These are phyloP conservation scores for Stichodactyla helianthus DNA, from an alignment of 64 coral and sea anemone genomes.

Conservation along the genomic window DNA sequence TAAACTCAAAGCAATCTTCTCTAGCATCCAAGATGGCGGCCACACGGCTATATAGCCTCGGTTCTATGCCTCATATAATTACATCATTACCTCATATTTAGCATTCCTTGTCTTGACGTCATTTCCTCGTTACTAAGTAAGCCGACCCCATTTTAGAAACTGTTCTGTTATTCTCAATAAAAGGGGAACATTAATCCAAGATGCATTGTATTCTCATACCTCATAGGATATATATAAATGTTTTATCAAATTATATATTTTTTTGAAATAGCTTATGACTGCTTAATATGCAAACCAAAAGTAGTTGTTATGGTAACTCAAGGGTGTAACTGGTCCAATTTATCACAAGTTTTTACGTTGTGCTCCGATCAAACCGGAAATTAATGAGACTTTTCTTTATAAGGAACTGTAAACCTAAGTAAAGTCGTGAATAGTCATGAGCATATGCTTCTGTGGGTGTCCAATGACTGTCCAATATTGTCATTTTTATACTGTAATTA, in stretches of 20 bases:
- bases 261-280: background rate
- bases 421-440: background rate
- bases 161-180: background rate
- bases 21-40: slow-evolving; percentile 9
- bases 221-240: background rate
- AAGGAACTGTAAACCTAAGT: background rate
- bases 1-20: background rate
- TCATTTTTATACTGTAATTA: too few relatives aligned
- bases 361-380: background rate
- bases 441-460: too few relatives aligned
- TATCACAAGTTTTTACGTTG: background rate
- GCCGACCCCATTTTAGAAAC: background rate
- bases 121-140: background rate
- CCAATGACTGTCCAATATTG: too few relatives aligned
- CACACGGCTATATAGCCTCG: slow-evolving; percentile 23
- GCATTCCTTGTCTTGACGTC: slow-evolving; percentile 3
- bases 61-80: background rate
- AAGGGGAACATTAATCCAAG: background rate
- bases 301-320: background rate
- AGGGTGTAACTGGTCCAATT: background rate
- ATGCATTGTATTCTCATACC: background rate
- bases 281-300: background rate
- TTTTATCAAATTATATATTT: background rate
- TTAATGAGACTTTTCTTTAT: background rate
- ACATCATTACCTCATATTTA: slow-evolving; percentile 21